Evolutionary conservation across 1,140 invertebrate genomes (phyloP), one percentile per base, ranked within the genome.

Genomic region (Spodoptera litura): DNA sequence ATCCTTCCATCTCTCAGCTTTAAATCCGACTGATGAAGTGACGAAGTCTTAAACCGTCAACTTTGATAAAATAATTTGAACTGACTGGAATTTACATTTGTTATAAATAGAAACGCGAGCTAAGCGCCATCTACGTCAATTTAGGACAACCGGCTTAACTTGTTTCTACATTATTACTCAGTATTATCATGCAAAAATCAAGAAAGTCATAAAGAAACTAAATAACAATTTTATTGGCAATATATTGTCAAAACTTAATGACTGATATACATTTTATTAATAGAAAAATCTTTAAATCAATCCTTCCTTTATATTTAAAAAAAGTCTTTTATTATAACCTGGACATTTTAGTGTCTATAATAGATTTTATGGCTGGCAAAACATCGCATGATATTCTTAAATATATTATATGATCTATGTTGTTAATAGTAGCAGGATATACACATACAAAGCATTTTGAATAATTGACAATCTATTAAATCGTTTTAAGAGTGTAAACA

Each of bases 111-210:
- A 35, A 53, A 11, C 11, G 52, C 9, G 13, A n/a, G 11, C 13
- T 55, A 31, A 71, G 52, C 68, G 68, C 68, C 68, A 71, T 71
- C 68, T 71, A 35, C 5, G 13, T 71, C n/a, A 52, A 13, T 4
- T 2, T n/a, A 10, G 52, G 53, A 52, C 49, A 71, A 56, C 52
- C 27, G 52, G 25, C 12, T 15, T n/a, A 38, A 56, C 27, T 6
- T 2, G 68, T 56, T 55, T 71, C 8, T 35, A 38, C 38, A 38
- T 44, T 64, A 64, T 8, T 6, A 35, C 38, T 44, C 38, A 44
- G 38, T 44, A 38, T 53, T 70, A 53, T 31, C 11, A 52, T 53
- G 27, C 10, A 12, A 55, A 52, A 13, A 38, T 35, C 25, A 70
- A 68, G 31, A 38, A 62, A 53, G 25, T 55, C 55, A 35, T 55